Evolutionary conservation across 1,140 invertebrate genomes (phyloP), one percentile per base, ranked within the genome.

Genomic region (Drosophila arawakana): DNA sequence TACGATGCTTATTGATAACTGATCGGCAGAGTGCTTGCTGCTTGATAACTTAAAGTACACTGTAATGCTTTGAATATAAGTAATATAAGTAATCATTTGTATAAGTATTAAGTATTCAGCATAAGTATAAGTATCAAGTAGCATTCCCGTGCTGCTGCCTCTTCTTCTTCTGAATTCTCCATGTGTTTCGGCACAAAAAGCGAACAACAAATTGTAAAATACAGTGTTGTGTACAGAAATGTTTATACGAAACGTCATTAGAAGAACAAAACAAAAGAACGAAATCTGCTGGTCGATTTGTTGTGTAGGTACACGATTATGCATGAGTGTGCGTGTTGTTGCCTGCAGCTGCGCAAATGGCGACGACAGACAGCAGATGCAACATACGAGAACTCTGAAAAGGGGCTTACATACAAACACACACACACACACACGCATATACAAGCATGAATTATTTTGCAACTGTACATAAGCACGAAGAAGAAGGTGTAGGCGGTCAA

Each of bases 311-410:
- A 60, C 39, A 43, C 39, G 44, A 59, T n/a, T 62, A 30, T 50
- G 44, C n/a, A 10, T 47, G 49, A 30, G 50, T 55, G 39, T 44
- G 35, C 30, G 34, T 59, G 34, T 52, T 9, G 21, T 11, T 43
- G 25, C n/a, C 15, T 37, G 78, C 82, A 86, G 82, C 82, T 86
- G 82, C 82, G 83, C 76, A 80, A 79, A 88, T 88, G 84, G 83
- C 83, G 83, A 86, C 83, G 83, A 86, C 83, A 88, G 83, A 88
- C 80, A 80, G 73, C 80, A 82, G 76, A 69, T 85, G 83, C 79
- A 68, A 68, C 73, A 77, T 55, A 58, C 65, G 61, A 72, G 61
- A 44, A 69, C 58, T 50, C 8, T 25, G 39, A 59, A 6, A 30
- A 41, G 47, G 30, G 21, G 46, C 21, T 30, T 30, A 30, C 25